phyloP scores from a whole-genome alignment of 35 echinoderm and acorn worm genomes.

The Ophioderma brevispina region DNA sequence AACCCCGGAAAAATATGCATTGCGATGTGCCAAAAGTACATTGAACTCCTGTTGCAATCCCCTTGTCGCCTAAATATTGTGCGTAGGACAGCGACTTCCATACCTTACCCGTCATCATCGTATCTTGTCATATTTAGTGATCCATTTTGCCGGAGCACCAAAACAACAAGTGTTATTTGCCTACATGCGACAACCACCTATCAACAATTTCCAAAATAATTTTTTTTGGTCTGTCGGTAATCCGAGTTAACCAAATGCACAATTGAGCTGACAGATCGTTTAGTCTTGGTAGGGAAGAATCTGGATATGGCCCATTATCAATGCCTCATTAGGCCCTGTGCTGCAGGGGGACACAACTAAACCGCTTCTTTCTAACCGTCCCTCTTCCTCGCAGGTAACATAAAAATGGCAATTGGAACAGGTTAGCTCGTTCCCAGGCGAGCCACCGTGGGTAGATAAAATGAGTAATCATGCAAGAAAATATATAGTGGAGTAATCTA shows the following conservation, averaged over 20 bases:
- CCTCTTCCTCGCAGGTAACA: background rate
- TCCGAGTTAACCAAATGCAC: too few species aligned
- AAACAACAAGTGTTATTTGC: background rate
- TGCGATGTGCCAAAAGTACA: background rate
- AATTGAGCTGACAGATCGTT: too few species aligned
- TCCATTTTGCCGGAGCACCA: background rate
- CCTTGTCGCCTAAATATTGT: background rate
- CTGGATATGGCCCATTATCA: background rate
- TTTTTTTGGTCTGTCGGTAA: too few species aligned
- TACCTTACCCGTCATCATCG: background rate
- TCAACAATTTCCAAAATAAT: too few species aligned
- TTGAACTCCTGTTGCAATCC: background rate
- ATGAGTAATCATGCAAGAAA: background rate
- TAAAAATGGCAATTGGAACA: background rate
- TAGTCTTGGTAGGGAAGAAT: too few species aligned
- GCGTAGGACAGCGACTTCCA: background rate
- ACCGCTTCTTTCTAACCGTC: background rate
- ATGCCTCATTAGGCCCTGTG: background rate
- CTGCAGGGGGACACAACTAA: background rate
- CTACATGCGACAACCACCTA: too few species aligned
- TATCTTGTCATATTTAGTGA: background rate
- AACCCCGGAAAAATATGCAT: slow-evolving; percentile 3
- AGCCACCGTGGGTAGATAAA: background rate
- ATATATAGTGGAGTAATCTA: background rate
- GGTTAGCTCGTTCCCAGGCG: background rate